phyloP scores from a whole-genome alignment of 2,888 invertebrate genomes.

The Abscondita cerata region DNA sequence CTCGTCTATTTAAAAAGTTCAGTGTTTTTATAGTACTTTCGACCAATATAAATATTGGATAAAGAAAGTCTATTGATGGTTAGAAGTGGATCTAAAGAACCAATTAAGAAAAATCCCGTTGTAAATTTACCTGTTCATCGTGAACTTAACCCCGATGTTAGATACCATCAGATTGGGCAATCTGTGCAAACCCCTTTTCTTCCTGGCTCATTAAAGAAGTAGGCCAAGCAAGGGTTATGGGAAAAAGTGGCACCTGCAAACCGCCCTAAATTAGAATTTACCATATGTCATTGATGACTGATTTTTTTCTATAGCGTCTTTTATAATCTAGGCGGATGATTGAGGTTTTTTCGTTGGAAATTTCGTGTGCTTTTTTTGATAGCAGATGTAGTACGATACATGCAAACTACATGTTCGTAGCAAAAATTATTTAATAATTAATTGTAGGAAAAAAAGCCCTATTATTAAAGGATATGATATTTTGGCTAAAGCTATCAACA shows the following conservation, averaged over 20 bases:
- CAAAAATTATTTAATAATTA: constrained; percentile 21
- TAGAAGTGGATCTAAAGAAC: constrained; percentile 28
- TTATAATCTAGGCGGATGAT: constrained; percentile 27
- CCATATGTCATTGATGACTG: constrained; percentile 38
- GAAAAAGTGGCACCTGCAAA: constrained; percentile 43
- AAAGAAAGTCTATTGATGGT: constrained; percentile 15
- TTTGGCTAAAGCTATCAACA: no score
- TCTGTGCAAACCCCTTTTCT: constrained; percentile 35
- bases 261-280: constrained; percentile 39
- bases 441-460: constrained; percentile 3
- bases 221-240: constrained; percentile 40
- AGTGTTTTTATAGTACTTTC: neutral
- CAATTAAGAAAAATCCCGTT: constrained; percentile 41
- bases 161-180: constrained; percentile 31
- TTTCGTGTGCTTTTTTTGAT: constrained; percentile 17
- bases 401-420: constrained; percentile 14
- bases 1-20: constrained; percentile 6
- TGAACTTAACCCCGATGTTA: constrained; percentile 16
- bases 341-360: constrained; percentile 23
- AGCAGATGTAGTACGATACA: constrained; percentile 19
- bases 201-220: constrained; percentile 34
- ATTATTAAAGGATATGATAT: constrained; percentile 13
- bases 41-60: neutral
- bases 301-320: constrained; percentile 25
- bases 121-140: constrained; percentile 38